Evolutionary conservation across 2,888 invertebrate genomes (phyloP).

Genomic region (Rhyacophila evoluta): DNA sequence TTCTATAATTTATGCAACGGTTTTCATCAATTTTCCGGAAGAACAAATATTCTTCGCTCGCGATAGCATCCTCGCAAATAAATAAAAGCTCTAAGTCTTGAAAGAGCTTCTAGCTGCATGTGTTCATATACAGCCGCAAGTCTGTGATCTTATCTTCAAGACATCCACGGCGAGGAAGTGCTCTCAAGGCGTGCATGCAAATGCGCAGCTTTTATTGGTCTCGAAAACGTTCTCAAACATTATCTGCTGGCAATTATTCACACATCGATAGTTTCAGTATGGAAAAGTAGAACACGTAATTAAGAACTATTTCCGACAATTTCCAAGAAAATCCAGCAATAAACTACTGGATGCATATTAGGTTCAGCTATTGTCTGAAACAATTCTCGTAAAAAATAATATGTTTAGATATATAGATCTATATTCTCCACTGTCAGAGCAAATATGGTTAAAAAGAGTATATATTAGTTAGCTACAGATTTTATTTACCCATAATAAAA

Average conservation of each 20-base stretch:
- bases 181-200: constrained; percentile 36
- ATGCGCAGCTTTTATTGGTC: constrained; percentile 33
- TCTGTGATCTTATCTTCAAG: background rate
- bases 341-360: too few species aligned
- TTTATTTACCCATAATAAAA: too few species aligned
- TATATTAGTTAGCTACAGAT: too few species aligned
- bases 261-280: background rate
- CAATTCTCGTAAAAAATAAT: too few species aligned
- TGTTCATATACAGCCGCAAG: constrained; percentile 16
- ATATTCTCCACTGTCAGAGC: too few species aligned
- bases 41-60: background rate
- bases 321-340: too few species aligned
- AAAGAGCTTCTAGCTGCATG: background rate
- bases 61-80: background rate
- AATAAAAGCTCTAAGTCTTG: background rate
- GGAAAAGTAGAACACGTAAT: too few species aligned
- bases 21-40: background rate
- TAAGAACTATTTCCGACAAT: too few species aligned
- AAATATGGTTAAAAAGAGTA: too few species aligned
- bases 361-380: too few species aligned
- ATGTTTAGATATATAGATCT: too few species aligned
- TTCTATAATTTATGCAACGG: background rate
- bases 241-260: background rate
- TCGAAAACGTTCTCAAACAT: background rate
- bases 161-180: background rate